Percentiles rank a stretch among this genome's conserved stretches.
Evolutionary conservation across 2,113 vertebrate species (phyloP).

Genomic region (Salvelinus alpinus): DNA sequence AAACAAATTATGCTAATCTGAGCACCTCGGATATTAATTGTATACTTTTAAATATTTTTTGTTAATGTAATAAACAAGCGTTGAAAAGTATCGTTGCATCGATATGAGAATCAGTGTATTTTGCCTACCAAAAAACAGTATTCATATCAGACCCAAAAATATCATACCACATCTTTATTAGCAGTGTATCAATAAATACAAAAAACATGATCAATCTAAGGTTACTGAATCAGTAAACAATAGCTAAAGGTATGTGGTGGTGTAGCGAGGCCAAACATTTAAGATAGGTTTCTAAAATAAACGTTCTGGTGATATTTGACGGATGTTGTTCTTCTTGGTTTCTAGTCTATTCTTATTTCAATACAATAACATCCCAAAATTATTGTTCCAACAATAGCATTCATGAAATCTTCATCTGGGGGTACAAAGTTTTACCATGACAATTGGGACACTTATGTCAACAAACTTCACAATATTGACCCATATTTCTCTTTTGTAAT

Average conservation of each 20-base stretch:
- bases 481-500: background rate
- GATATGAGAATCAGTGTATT: too few relatives aligned
- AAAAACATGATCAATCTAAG: background rate
- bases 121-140: too few relatives aligned
- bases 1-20: too few relatives aligned
- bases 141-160: background rate
- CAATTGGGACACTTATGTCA: background rate
- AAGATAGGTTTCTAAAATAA: background rate
- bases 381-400: background rate
- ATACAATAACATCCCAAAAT: background rate
- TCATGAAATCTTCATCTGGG: background rate
- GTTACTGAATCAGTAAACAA: background rate
- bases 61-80: too few relatives aligned
- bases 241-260: background rate
- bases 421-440: background rate
- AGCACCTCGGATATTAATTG: too few relatives aligned
- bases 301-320: background rate
- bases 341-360: background rate
- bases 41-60: too few relatives aligned
- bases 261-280: background rate
- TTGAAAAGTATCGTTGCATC: too few relatives aligned
- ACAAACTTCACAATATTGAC: background rate
- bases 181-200: slow-evolving; percentile 32
- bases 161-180: background rate
- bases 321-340: too few relatives aligned